Base-by-base conservation (phyloP, 92 coral and sea anemone species). In the Actinernus sp. region DNA sequence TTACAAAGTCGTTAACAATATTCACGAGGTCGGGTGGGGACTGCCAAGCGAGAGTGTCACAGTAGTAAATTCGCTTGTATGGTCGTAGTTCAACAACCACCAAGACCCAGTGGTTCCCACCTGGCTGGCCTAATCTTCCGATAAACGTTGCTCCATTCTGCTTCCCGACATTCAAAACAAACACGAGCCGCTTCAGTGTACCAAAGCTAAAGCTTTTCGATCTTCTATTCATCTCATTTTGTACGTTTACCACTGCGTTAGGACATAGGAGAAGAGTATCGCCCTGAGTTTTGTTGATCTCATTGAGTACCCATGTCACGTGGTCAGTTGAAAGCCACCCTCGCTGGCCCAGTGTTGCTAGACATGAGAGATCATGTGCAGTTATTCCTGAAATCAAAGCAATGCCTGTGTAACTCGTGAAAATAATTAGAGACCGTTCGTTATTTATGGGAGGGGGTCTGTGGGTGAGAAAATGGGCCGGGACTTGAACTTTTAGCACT, bases 291-390 rank as follows among this genome's bases (percentile, higher is more conserved):
- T 52, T 52, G 59, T 4, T 52, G 26, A 26, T 52, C 25, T 52
- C 59, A 52, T 52, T 26, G 16, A 52, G 31, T 22, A 31, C n/a
- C 59, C 59, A 52, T 22, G 59, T 52, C 1, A 52, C 59, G 31
- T 52, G 59, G 31, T 52, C 59, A 52, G 59, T 52, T 18, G 30
- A 18, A 20, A 52, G 26, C 59, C 59, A 52, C 16, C 28, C 59
- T 20, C 31, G 59, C n/a, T 26, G 28, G 25, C 59, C 31, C 19
- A 20, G 28, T 20, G 28, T 14, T 14, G 14, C 41, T 6, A 34
- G 41, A 34, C 8, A 6, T 34, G 41, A 6, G 14, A 34, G 41
- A 34, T 34, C 41, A 34, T 34, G 6, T 34, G 41, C 41, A 34
- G 41, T 6, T 34, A 14, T 14, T 14, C 41, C 41, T 34, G 14